Base-by-base conservation (phyloP, 1,140 invertebrate species). In the Sycophila sp. region DNA sequence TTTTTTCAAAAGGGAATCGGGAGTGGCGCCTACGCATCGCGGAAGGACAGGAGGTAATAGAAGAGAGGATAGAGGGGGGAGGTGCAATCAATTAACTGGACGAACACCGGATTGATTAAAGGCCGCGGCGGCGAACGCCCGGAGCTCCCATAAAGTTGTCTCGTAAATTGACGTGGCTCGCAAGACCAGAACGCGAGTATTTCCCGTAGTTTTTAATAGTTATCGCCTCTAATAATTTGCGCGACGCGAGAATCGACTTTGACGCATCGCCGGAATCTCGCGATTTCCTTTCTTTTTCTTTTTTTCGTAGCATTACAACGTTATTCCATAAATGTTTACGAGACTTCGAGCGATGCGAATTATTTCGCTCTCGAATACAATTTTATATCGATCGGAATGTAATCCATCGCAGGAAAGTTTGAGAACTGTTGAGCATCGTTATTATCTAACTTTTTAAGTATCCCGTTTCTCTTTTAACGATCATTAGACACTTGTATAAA, bases 61-160 rank as follows among this genome's bases (percentile, higher is more conserved):
- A 47, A 1, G 15, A 22, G 42, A 47, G 24, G 42, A 17, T 47
- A 17, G 19, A 47, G 1, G 15, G 42, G 42, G 4, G 5, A 30
- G 26, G 6, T 6, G 28, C 28, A 36, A 56, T 36, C 53, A 56
- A 56, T 56, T 56, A 56, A 56, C 28, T 30, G 19, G 28, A 10
- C 13, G 53, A 28, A 17, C 30, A 19, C 32, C 28, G n/a, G 30
- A 56, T 30, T 56, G 53, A 56, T 56, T 56, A 56, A 56, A 56
- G 32, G 53, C 53, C 26, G 28, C 26, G 22, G n/a, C 6, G 8
- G 26, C 32, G 4, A 34, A 34, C 32, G 34, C 26, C 28, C 51
- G 10, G 15, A 34, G 13, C 22, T 51, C 17, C 47, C 22, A 19
- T 51, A 7, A 7, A 19, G 47, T 24, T 24, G 53, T 5, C 32